phyloP scores from a whole-genome alignment of 2,113 vertebrate species.

The Dicaeum eximium region DNA sequence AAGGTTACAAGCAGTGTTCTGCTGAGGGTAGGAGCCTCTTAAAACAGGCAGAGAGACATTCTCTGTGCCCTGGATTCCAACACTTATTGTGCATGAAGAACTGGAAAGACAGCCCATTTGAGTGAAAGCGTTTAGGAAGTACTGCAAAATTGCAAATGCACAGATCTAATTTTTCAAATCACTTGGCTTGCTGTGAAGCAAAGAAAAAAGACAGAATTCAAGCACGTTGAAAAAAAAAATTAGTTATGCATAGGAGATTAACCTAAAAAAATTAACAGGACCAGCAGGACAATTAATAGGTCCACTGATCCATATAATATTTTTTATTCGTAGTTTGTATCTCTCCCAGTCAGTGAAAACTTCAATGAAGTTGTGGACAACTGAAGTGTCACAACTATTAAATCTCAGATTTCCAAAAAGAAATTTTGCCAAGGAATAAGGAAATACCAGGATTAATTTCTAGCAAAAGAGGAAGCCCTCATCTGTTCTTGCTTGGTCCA shows the following conservation, averaged over 20 bases:
- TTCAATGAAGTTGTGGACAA: not conserved
- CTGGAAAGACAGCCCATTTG: constrained; percentile 38
- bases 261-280: constrained; percentile 81
- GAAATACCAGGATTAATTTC: not conserved
- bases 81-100: constrained; percentile 17
- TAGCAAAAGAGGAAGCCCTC: not conserved
- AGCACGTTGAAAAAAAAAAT: constrained; percentile 61
- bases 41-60: no score
- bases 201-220: constrained; percentile 49
- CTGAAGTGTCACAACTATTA: not conserved
- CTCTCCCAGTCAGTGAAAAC: constrained; percentile 38
- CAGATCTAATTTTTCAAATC: constrained; percentile 73
- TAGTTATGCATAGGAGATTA: constrained; percentile 80
- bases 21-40: no score
- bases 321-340: constrained; percentile 67
- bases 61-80: no score
- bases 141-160: constrained; percentile 63
- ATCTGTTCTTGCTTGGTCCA: not conserved
- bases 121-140: constrained; percentile 61
- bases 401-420: not conserved
- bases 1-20: no score
- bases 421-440: not conserved
- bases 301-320: constrained; percentile 89
- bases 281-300: constrained; percentile 89
- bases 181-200: constrained; percentile 68